Percentiles rank a stretch among this genome's conserved stretches.
These are phyloP conservation scores for Indri indri DNA, from an alignment of 2,113 vertebrate species.

Conservation along the genomic window DNA sequence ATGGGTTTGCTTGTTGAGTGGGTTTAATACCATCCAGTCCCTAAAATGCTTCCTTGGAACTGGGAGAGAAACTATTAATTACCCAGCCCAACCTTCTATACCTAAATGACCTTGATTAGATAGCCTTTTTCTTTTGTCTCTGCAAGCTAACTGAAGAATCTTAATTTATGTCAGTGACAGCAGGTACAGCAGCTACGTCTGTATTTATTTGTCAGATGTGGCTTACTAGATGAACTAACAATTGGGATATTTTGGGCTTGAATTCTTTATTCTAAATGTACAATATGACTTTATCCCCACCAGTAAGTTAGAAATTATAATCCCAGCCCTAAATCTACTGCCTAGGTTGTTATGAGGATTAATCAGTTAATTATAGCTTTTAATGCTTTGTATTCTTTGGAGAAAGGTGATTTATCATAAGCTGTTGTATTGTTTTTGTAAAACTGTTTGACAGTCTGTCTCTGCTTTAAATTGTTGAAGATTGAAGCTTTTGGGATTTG, in stretches of 20 bases:
- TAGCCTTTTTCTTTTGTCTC: not conserved
- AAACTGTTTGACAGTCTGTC: slow-evolving; percentile 13
- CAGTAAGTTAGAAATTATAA: slow-evolving; percentile 48
- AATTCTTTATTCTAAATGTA: slow-evolving; percentile 30
- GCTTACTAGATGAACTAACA: slow-evolving; percentile 39
- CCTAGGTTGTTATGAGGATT: slow-evolving; percentile 43
- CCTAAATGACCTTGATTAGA: not conserved
- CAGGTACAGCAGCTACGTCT: not conserved
- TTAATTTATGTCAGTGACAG: not conserved
- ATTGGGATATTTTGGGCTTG: not conserved
- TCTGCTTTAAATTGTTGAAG: slow-evolving; percentile 37
- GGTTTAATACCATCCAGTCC: not conserved
- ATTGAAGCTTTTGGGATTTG: not conserved
- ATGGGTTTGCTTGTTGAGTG: not conserved
- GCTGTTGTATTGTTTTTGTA: not conserved
- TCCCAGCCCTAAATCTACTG: not conserved
- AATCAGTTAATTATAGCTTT: slow-evolving; percentile 60
- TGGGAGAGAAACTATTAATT: not conserved
- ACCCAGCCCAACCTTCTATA: not conserved
- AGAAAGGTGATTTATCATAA: slow-evolving; percentile 49
- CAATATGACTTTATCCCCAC: not conserved
- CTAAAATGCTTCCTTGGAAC: slow-evolving; percentile 3
- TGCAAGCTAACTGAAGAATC: not conserved
- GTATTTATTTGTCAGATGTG: not conserved
- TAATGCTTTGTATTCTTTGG: slow-evolving; percentile 54